Conservation (phyloP, 2,888 invertebrate species). For the Zygogramma bicolorata region DNA sequence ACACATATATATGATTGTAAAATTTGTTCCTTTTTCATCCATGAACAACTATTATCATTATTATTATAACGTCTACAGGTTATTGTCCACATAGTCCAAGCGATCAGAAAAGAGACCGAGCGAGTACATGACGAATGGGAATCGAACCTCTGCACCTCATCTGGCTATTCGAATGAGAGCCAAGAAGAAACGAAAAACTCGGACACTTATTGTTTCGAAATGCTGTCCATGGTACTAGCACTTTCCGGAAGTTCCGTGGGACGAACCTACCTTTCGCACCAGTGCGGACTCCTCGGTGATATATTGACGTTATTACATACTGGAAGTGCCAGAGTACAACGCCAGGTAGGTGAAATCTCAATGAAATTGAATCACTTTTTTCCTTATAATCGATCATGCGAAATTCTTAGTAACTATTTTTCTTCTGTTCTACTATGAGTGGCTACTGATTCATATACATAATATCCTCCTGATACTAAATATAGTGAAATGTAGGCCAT, state of each 20-base stretch:
- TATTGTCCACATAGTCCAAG: constrained; percentile 90
- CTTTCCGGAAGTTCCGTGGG: constrained; percentile 94
- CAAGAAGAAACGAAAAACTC: constrained; percentile 68
- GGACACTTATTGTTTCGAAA: constrained; percentile 98
- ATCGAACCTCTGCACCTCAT: constrained; percentile 70
- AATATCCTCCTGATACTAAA: too few relatives aligned
- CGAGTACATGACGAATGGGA: constrained; percentile 95
- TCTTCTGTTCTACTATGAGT: too few relatives aligned
- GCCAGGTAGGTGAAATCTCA: constrained; percentile 74
- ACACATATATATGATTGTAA: too few relatives aligned
- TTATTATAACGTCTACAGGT: too few relatives aligned
- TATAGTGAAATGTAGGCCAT: too few relatives aligned
- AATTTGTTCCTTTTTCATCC: too few relatives aligned
- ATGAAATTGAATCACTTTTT: too few relatives aligned
- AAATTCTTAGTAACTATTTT: too few relatives aligned
- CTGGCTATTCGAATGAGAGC: constrained; percentile 63
- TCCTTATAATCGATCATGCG: too few relatives aligned
- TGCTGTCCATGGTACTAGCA: constrained; percentile 95
- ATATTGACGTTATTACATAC: constrained; percentile 90
- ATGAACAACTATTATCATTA: constrained; percentile 26
- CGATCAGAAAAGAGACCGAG: constrained; percentile 89
- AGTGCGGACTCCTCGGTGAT: constrained; percentile 86
- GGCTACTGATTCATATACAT: too few relatives aligned
- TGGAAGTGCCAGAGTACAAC: constrained; percentile 93
- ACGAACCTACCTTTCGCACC: constrained; percentile 89